phyloP scores from a whole-genome alignment of 1,140 invertebrate species.

The Contarinia nasturtii region DNA sequence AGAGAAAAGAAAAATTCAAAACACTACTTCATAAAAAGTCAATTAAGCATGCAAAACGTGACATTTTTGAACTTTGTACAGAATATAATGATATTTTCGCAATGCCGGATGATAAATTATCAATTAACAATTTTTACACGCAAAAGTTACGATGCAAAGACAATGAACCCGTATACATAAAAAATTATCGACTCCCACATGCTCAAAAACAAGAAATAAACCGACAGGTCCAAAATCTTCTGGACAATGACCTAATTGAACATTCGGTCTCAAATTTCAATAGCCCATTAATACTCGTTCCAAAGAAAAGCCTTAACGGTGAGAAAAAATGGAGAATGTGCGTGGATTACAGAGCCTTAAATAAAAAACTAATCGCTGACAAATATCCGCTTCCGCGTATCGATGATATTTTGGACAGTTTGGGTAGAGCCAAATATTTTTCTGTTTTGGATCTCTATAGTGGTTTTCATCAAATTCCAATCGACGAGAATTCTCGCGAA shows the following conservation, averaged over 20 bases:
- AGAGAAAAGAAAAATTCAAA: too few relatives aligned
- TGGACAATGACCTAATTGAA: conserved; percentile 1
- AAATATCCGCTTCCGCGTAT: conserved; percentile 24
- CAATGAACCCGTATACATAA: neutral
- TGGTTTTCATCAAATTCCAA: conserved; percentile 24
- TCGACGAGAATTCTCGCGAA: conserved; percentile 9
- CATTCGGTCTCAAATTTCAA: neutral
- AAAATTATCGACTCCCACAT: conserved; percentile 3
- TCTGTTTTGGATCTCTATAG: conserved; percentile 15
- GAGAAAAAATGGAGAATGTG: conserved; percentile 1
- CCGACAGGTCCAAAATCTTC: neutral
- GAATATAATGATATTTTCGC: conserved; percentile 8
- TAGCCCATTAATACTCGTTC: conserved; percentile 1
- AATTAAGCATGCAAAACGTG: neutral
- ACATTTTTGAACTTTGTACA: neutral
- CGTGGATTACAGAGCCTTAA: conserved; percentile 3
- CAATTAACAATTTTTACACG: conserved; percentile 7
- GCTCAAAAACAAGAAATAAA: conserved; percentile 1
- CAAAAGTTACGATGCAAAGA: conserved; percentile 4
- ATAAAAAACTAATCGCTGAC: conserved; percentile 9
- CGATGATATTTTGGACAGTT: conserved; percentile 16
- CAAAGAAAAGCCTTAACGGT: neutral
- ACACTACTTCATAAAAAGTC: too few relatives aligned
- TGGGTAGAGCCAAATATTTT: conserved; percentile 16
- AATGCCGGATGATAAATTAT: conserved; percentile 6